A percentile compares a stretch with the other conserved stretches of the same genome.
Conservation (phyloP, 2,888 invertebrate species). For the Eupithecia vulgata region DNA sequence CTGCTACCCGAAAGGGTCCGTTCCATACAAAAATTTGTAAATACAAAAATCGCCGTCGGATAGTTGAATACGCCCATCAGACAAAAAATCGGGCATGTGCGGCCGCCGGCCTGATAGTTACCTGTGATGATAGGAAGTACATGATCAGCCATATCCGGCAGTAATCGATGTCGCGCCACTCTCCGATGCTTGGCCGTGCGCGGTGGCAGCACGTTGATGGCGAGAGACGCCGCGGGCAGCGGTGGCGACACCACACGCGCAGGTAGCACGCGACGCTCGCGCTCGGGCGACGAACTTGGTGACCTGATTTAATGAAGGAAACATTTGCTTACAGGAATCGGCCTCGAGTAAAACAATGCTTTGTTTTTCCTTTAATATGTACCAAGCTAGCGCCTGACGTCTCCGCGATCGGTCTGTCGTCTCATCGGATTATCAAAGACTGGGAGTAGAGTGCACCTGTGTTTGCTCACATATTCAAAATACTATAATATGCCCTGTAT, state of each 20-base stretch:
- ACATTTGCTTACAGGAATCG: neutral
- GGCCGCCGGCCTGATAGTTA: no score
- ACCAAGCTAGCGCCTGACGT: neutral
- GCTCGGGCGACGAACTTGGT: slow-evolving; percentile 74
- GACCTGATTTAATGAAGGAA: slow-evolving; percentile 63
- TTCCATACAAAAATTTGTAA: no score
- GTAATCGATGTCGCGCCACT: slow-evolving; percentile 53
- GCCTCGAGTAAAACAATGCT: neutral
- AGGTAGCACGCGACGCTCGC: slow-evolving; percentile 69
- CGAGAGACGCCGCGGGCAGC: slow-evolving; percentile 66
- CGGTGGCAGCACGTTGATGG: slow-evolving; percentile 63
- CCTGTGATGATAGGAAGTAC: slow-evolving; percentile 70
- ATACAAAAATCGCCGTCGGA: no score
- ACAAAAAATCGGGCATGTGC: no score
- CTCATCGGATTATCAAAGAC: neutral
- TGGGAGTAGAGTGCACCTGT: neutral
- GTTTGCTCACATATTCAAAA: neutral
- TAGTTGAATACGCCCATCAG: no score
- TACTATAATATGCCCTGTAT: no score
- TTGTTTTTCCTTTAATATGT: neutral
- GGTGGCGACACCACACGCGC: slow-evolving; percentile 70
- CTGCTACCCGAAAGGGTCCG: no score
- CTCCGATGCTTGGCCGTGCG: slow-evolving; percentile 62
- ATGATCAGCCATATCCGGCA: slow-evolving; percentile 55
- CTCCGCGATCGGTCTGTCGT: neutral